Base-by-base conservation (phyloP, 2,797 vertebrate genomes). In the Hypotaenidia philippensis region DNA sequence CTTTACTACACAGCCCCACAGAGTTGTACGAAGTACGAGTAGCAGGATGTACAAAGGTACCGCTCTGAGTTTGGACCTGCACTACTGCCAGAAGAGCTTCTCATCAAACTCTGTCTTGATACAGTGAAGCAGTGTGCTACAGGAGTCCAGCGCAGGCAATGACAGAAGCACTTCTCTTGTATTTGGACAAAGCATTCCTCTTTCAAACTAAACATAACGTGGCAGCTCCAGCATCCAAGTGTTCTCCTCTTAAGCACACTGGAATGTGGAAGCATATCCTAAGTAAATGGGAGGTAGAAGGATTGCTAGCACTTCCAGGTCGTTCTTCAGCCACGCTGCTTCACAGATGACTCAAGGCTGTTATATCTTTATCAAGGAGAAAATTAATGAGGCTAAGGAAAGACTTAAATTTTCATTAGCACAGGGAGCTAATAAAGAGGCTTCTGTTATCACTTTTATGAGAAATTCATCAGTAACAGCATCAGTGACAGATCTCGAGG, bases 341-440 rank as follows among this genome's bases (percentile, higher is more conserved):
- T 23, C 72, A 56, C 32, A 44, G 76, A 20, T 49, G 44, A 44
- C 41, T 47, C 13, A 49, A 81, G 49, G 65, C 79, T 69, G 25
- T 69, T 49, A 1, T 2, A 3, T 44, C 52, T 60, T 34, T 60
- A 76, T 40, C 66, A 57, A 77, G 49, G 74, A 89, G 80, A 63
- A 82, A 80, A 91, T 78, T 86, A 93, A 88, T 75, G 69, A 88
- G 36, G 36, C 59, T 77, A 12, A 60, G 41, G 45, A 23, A 74
- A 61, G 53, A 27, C 0, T 13, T 50, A 31, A 12, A n/a, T 32
- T 76, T 89, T 49, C 68, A 64, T 94, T 83, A 89, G 45, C 71
- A 77, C 26, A 6, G 23, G 13, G 34, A 32, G 50, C 64, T 92
- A 71, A 77, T 68, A 68, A 65, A 74, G 72, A 31, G 18, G 5